Evolutionary conservation across 2,113 vertebrate species (phyloP).

Genomic region (Anguilla japonica): DNA sequence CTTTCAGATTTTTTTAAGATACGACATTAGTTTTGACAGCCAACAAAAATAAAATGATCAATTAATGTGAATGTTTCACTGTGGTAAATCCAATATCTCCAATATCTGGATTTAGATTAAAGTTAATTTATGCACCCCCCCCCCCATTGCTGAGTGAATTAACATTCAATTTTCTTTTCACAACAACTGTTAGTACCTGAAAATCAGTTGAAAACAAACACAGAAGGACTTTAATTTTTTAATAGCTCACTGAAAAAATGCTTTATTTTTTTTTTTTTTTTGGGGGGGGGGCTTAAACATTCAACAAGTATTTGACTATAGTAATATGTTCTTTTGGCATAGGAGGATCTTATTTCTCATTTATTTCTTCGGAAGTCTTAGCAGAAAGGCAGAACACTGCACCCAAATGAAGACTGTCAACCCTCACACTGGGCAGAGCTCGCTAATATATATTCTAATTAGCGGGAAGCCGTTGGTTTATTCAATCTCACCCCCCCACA

Average conservation of each 20-base stretch:
- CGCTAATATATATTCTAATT: constrained; percentile 25
- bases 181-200: neutral
- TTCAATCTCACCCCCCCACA: constrained; percentile 8
- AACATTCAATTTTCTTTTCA: neutral
- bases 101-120: neutral
- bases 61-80: neutral
- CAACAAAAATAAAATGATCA: no score
- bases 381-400: neutral
- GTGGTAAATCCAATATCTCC: no score
- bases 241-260: no score
- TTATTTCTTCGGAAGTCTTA: neutral
- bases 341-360: neutral
- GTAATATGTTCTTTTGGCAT: neutral
- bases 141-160: neutral
- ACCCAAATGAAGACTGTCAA: constrained; percentile 22
- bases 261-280: no score
- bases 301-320: neutral
- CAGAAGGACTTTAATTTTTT: no score
- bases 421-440: constrained; percentile 14
- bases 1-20: no score
- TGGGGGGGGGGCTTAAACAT: neutral
- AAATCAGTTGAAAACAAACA: no score
- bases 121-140: neutral
- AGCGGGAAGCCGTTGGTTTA: constrained; percentile 29
- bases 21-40: no score